phyloP scores from a whole-genome alignment of 1,140 invertebrate species.

The Bombus waltoni region DNA sequence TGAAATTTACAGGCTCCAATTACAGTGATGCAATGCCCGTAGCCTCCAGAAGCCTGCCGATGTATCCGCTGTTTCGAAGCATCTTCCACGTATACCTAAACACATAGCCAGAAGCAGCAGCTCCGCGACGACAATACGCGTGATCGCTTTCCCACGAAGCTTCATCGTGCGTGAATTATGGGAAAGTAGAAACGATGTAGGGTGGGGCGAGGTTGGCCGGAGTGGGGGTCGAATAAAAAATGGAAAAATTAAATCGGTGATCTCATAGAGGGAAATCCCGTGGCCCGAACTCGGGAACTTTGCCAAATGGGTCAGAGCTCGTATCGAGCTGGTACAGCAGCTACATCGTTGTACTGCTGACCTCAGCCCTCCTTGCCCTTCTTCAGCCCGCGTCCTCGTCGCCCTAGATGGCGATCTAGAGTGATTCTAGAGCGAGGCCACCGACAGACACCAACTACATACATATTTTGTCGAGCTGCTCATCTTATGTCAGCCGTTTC shows the following conservation, averaged over 20 bases:
- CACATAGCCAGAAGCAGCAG: too few species aligned
- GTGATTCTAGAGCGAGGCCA: slow-evolving; percentile 54
- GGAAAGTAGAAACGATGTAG: background rate
- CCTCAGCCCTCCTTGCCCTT: slow-evolving; percentile 28
- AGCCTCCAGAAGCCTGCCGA: too few species aligned
- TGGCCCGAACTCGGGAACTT: slow-evolving; percentile 72
- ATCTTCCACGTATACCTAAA: too few species aligned
- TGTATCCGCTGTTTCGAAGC: too few species aligned
- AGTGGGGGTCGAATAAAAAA: background rate
- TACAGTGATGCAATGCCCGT: too few species aligned
- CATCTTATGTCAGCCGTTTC: slow-evolving; percentile 30
- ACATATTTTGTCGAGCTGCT: slow-evolving; percentile 32
- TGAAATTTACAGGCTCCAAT: background rate
- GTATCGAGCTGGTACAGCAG: slow-evolving; percentile 54
- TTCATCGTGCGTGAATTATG: background rate
- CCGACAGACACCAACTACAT: slow-evolving; percentile 36
- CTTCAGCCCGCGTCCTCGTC: slow-evolving; percentile 24
- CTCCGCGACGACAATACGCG: background rate
- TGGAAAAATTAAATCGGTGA: slow-evolving; percentile 44
- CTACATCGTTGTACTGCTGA: slow-evolving; percentile 47
- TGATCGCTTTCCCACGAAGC: slow-evolving; percentile 6
- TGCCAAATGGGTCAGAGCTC: slow-evolving; percentile 77
- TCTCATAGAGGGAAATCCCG: slow-evolving; percentile 66
- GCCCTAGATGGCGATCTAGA: slow-evolving; percentile 48
- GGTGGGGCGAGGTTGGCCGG: accelerated